Evolutionary conservation across 2,113 vertebrate species (phyloP).

Genomic region (Dipodomys ordii): DNA sequence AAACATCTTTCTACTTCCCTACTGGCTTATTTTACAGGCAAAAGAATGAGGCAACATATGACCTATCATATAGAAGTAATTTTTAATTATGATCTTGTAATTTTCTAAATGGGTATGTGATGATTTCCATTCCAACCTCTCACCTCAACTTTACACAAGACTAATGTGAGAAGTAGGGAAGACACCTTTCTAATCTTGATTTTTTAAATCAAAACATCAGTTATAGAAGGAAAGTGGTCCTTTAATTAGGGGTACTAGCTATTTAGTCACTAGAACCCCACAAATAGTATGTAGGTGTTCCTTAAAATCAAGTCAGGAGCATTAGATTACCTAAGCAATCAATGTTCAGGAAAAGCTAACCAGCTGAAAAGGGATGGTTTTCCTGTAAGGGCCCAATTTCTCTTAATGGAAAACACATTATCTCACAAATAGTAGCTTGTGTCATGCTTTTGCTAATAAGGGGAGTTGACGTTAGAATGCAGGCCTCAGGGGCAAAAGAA

Average conservation of each 20-base stretch:
- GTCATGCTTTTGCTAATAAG: constrained; percentile 70
- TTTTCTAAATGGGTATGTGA: background rate
- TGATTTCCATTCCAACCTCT: background rate
- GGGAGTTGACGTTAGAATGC: constrained; percentile 64
- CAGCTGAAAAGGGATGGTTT: background rate
- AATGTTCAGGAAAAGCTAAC: background rate
- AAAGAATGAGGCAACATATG: background rate
- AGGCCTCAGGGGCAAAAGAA: constrained; percentile 65
- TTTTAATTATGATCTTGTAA: background rate
- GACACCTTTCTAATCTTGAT: background rate
- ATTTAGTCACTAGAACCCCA: background rate
- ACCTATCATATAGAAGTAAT: background rate
- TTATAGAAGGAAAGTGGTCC: background rate
- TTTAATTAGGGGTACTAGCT: constrained; percentile 15
- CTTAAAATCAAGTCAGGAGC: background rate
- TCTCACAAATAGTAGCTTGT: constrained; percentile 65
- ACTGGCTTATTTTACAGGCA: background rate
- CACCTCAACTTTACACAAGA: background rate
- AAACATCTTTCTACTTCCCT: background rate
- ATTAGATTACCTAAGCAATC: constrained; percentile 1
- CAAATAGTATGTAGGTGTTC: background rate
- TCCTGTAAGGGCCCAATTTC: constrained; percentile 13
- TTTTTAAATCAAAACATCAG: constrained; percentile 32
- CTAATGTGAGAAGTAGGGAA: background rate
- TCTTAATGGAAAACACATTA: constrained; percentile 67